These are phyloP conservation scores for Drosophila parabipectinata DNA, from an alignment of 1,140 invertebrate genomes.

Conservation along the genomic window DNA sequence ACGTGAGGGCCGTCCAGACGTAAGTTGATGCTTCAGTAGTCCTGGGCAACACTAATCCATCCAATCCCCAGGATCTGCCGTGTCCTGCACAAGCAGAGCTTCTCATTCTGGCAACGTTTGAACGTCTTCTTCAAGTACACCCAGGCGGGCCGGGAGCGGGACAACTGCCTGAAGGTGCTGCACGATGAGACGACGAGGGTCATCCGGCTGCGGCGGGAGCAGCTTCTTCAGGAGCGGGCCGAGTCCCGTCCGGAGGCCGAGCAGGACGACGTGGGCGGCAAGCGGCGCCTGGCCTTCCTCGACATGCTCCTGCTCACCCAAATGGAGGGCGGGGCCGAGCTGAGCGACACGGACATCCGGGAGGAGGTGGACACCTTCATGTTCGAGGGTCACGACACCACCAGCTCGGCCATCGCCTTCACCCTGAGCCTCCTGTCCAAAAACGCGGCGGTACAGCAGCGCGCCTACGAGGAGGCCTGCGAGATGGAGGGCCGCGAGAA, in stretches of 20 bases:
- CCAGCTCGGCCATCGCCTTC: conserved; percentile 87
- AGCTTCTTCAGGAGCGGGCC: conserved; percentile 49
- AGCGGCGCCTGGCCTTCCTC: conserved; percentile 89
- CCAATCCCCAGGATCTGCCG: conserved; percentile 74
- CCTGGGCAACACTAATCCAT: neutral
- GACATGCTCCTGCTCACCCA: conserved; percentile 90
- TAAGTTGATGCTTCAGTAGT: conserved; percentile 41
- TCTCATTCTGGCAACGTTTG: conserved; percentile 86
- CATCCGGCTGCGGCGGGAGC: conserved; percentile 63
- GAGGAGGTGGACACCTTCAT: conserved; percentile 94
- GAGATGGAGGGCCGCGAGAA: conserved; percentile 84
- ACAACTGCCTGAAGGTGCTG: conserved; percentile 54
- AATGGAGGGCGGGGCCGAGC: conserved; percentile 83
- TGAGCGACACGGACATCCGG: conserved; percentile 88
- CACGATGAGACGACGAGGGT: conserved; percentile 75
- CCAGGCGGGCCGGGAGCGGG: conserved; percentile 35
- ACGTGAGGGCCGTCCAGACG: conserved; percentile 86
- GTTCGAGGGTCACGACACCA: conserved; percentile 92
- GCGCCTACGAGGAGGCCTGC: conserved; percentile 87
- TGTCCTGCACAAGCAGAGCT: conserved; percentile 84
- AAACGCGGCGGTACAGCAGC: conserved; percentile 87
- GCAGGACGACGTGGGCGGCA: conserved; percentile 56
- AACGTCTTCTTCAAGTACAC: conserved; percentile 85
- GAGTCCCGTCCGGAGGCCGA: conserved; percentile 18
- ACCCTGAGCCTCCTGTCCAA: conserved; percentile 87